Evolutionary conservation across 2,888 invertebrate species (phyloP).

Genomic region (Hypena proboscidalis): DNA sequence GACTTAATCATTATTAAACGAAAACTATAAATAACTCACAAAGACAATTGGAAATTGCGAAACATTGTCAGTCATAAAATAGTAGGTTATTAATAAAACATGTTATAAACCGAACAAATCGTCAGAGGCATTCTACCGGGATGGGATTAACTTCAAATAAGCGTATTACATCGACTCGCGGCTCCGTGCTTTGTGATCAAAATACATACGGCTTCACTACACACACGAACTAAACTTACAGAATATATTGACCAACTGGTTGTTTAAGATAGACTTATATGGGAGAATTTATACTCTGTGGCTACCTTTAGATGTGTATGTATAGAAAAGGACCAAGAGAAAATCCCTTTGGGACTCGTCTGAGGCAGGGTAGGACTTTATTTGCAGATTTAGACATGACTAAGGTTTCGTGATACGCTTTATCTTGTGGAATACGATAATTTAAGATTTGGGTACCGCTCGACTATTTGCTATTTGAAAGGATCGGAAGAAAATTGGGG

Average conservation of each 20-base stretch:
- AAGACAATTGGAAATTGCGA: neutral
- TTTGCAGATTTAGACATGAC: conserved; percentile 63
- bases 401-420: conserved; percentile 61
- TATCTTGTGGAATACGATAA: conserved; percentile 54
- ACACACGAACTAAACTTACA: conserved; percentile 9
- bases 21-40: neutral
- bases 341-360: conserved; percentile 56
- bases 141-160: conserved; percentile 76
- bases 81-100: conserved; percentile 33
- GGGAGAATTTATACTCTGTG: conserved; percentile 37
- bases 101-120: conserved; percentile 46
- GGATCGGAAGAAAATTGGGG: neutral
- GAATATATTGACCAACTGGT: conserved; percentile 22
- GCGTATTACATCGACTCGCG: conserved; percentile 69
- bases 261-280: conserved; percentile 3
- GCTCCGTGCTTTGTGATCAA: conserved; percentile 69
- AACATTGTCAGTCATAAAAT: conserved; percentile 5
- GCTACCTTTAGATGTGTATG: conserved; percentile 32
- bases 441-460: conserved; percentile 50
- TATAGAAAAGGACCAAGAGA: conserved; percentile 33
- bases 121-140: conserved; percentile 56
- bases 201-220: conserved; percentile 66
- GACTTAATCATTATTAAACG: too few relatives aligned
- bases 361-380: conserved; percentile 57
- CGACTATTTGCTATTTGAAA: conserved; percentile 2